Evolutionary conservation across 2,797 vertebrate genomes (phyloP).

Genomic region (Pitangus sulphuratus): DNA sequence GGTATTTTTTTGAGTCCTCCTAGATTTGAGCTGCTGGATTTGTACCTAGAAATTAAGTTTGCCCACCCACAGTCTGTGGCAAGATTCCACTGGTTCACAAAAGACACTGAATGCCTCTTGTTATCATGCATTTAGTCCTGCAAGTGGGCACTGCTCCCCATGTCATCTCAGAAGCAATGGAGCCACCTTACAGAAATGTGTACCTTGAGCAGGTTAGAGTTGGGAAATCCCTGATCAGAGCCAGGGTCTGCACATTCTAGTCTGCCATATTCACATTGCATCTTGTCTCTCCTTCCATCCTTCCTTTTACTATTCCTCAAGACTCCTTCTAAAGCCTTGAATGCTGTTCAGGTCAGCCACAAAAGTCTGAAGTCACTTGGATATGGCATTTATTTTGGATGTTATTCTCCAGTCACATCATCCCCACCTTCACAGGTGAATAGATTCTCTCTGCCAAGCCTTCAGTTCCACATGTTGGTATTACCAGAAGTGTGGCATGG

Average conservation of each 20-base stretch:
- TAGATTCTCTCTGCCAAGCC: neutral
- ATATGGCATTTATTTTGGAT: neutral
- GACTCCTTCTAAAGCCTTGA: neutral
- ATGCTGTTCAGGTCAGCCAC: neutral
- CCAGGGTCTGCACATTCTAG: neutral
- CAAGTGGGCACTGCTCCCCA: neutral
- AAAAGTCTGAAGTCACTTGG: neutral
- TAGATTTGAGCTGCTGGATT: neutral
- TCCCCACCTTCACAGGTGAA: neutral
- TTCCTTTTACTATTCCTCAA: neutral
- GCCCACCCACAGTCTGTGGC: neutral
- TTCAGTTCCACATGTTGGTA: rapidly evolving
- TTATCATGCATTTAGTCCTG: neutral
- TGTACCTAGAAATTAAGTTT: neutral
- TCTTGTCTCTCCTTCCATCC: neutral
- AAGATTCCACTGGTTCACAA: neutral
- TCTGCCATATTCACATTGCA: neutral
- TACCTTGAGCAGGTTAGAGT: neutral
- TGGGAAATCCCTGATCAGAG: neutral
- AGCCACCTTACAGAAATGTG: neutral
- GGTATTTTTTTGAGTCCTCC: neutral
- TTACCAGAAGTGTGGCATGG: neutral
- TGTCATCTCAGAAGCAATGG: neutral
- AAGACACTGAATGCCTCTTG: neutral
- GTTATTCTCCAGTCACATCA: neutral